Evolutionary conservation across 2,113 vertebrate genomes (phyloP).

Genomic region (Butorides virescens): DNA sequence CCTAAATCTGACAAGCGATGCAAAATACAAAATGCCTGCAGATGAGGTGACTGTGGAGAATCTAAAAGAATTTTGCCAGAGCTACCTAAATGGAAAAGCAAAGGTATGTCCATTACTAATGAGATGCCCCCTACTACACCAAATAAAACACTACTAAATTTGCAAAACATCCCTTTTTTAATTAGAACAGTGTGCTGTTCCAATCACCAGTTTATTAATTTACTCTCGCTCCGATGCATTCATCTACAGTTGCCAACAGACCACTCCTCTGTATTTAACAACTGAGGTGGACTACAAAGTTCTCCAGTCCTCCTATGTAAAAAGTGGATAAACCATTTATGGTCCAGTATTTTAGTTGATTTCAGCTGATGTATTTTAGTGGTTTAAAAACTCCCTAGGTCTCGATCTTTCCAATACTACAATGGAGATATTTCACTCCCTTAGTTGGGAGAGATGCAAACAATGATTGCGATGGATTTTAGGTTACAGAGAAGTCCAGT

Average conservation of each 20-base stretch:
- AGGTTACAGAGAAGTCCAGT: not conserved
- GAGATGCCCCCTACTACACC: not conserved
- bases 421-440: not conserved
- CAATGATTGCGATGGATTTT: not conserved
- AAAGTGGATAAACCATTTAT: not conserved
- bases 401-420: not conserved
- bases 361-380: not conserved
- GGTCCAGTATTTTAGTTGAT: not conserved
- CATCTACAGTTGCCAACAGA: not conserved
- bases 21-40: slow-evolving; percentile 86
- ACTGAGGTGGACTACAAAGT: not conserved
- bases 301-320: not conserved
- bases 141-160: not conserved
- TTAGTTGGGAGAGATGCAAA: not conserved
- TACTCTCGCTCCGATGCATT: not conserved
- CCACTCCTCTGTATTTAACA: not conserved
- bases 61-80: slow-evolving; percentile 78
- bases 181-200: not conserved
- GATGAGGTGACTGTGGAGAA: slow-evolving; percentile 76
- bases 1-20: slow-evolving; percentile 82
- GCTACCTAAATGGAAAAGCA: slow-evolving; percentile 80
- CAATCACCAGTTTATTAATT: not conserved
- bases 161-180: not conserved
- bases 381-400: not conserved
- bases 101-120: slow-evolving; percentile 74